Evolutionary conservation across 2,888 invertebrate species (phyloP), one percentile per base, ranked within the genome.

Genomic region (Slavum lentiscoides): DNA sequence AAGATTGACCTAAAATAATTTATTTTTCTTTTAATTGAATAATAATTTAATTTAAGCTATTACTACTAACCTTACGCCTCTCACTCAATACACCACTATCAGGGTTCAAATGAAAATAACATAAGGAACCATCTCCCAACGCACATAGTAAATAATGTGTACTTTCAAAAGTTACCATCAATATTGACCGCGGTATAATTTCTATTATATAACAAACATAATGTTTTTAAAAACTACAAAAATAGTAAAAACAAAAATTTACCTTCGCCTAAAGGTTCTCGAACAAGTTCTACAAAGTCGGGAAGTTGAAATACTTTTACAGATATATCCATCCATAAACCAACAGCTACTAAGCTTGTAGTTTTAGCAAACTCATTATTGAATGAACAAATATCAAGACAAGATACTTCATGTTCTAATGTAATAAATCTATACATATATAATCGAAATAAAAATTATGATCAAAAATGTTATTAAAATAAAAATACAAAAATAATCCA

Each of bases 251-350:
- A 19, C n/a, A 69, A 30, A 55, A 15, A 66, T 84, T 84, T 85
- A 92, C 93, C 92, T 85, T 97, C 97, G 55, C 94, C 93, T 1
- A 98, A 88, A 85, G 92, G 91, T 88, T 98, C 97, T 43, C 93
- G 94, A 85, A 94, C 93, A 76, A 96, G 89, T 84, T 93, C 92
- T 81, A 91, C 90, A 74, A 98, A 89, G 81, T 91, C 89, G 0
- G 98, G 97, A 83, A 98, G 87, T 17, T 91, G 90, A 43, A 98
- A 88, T 83, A 98, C 91, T 17, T 96, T 89, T 55, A 96, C 95
- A 0, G 96, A 96, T 85, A 98, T 97, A 85, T 98, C 97, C 0
- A 96, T 97, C 99, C 99, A 99, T 69, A 98, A 88, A 0, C 98
- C 98, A 15, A 98, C 95, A 21, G 96, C 96, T 59, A 95, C 92